Evolutionary conservation across 2,888 invertebrate species (phyloP), one percentile per base, ranked within the genome.

Genomic region (Platycheirus rosarum): DNA sequence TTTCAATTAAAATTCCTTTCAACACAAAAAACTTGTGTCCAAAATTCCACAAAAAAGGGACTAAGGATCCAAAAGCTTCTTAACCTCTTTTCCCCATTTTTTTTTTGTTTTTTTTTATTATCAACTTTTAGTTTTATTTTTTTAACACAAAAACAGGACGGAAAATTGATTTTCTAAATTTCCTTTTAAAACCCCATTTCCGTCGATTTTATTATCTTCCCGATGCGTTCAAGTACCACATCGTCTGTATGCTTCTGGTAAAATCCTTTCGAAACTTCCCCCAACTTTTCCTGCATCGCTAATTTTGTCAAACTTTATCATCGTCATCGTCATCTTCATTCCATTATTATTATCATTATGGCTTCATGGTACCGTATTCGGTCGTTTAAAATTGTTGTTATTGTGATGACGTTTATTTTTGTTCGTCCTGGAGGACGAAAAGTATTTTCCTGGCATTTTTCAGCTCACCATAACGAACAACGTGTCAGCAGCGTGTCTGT

Each of bases 281-380:
- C 55, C 44, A 82, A 82, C 76, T 82, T 82, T 77, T 77, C 66
- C 42, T 77, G 82, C 82, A 82, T 82, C 82, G 82, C 82, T 82
- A 84, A 84, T 84, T 84, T 74, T 78, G 84, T 78, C 78, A 74
- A 84, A 84, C 78, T 84, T 78, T 84, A 78, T 84, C 78, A 84
- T 84, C 84, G 60, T 84, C 84, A 84, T 78, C 84, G 60, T 84
- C 84, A 84, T 78, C 73, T 51, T 75, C 62, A 32, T 42, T 63
- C 63, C 68, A 66, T 82, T 77, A 66, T 82, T 77, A 71, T 77
- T 32, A 71, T 77, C 71, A 66, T 55, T 63, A 68, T 65, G 51
- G 46, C 55, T 63, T 71, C 77, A 69, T 78, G 74, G 53, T 26
- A 66, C 44, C 60, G 44, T 77, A 40, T 53, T 62, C 55, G 42